Percentiles rank a stretch among this genome's conserved stretches.
Conservation (phyloP, 2,797 vertebrate species). For the Petrocephalus schoutedeni region DNA sequence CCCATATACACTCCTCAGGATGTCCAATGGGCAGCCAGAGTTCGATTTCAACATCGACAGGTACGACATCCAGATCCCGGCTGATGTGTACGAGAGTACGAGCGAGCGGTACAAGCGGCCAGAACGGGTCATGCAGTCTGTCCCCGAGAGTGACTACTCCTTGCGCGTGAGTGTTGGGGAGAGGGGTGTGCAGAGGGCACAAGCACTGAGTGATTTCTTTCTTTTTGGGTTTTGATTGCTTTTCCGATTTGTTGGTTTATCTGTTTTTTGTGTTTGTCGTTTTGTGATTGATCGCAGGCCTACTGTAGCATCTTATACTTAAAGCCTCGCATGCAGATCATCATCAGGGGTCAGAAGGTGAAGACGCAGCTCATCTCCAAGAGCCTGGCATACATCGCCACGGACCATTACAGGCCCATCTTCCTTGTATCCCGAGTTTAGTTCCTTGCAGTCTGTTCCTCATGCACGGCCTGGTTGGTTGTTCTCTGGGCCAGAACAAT, state of each 20-base stretch:
- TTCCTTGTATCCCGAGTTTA: conserved; percentile 81
- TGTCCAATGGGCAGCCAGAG: conserved; percentile 60
- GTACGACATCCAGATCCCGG: conserved; percentile 83
- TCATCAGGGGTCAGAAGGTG: conserved; percentile 83
- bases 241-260: not conserved
- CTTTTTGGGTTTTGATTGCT: not conserved
- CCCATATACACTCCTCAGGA: conserved; percentile 40
- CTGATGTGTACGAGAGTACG: conserved; percentile 63
- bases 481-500: not conserved
- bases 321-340: conserved; percentile 91
- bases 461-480: not conserved
- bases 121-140: conserved; percentile 57
- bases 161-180: conserved; percentile 66
- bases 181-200: not conserved
- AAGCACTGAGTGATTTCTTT: not conserved
- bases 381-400: conserved; percentile 72
- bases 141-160: conserved; percentile 75
- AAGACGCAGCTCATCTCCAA: conserved; percentile 85
- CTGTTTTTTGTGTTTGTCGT: not conserved
- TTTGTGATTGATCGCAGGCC: conserved; percentile 58
- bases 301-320: conserved; percentile 92
- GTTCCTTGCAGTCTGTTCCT: not conserved
- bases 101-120: conserved; percentile 58
- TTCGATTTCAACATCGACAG: conserved; percentile 82
- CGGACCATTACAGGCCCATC: conserved; percentile 78